Conservation (phyloP, 2,113 vertebrate genomes). For the Antechinus stuartii region DNA sequence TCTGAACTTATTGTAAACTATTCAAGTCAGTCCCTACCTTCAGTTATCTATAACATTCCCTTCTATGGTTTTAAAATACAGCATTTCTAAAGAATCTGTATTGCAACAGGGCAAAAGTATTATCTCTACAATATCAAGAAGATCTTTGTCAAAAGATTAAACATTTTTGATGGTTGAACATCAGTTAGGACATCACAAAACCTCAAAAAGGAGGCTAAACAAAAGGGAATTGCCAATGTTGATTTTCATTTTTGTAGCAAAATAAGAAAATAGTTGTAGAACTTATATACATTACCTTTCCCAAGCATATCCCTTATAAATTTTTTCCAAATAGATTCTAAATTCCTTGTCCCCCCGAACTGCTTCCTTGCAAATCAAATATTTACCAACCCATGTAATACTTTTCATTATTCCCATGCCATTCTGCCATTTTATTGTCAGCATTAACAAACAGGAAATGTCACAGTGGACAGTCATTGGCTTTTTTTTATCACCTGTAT, state of each 20-base stretch:
- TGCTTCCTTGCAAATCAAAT: conserved; percentile 1
- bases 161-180: neutral
- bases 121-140: neutral
- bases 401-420: neutral
- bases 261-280: neutral
- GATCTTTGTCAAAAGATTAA: neutral
- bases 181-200: neutral
- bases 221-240: neutral
- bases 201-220: neutral
- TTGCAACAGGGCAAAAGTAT: neutral
- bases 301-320: neutral
- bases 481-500: neutral
- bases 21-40: neutral
- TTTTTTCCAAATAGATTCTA: neutral
- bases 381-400: neutral
- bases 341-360: neutral
- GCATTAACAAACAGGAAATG: neutral
- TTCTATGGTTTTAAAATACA: neutral
- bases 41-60: neutral
- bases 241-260: neutral
- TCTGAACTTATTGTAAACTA: neutral
- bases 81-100: neutral
- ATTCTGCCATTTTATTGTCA: neutral
- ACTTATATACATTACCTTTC: neutral
- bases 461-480: neutral